Evolutionary conservation across 2,113 vertebrate species (phyloP), one percentile per base, ranked within the genome.

Genomic region (Mormyrus lacerda): DNA sequence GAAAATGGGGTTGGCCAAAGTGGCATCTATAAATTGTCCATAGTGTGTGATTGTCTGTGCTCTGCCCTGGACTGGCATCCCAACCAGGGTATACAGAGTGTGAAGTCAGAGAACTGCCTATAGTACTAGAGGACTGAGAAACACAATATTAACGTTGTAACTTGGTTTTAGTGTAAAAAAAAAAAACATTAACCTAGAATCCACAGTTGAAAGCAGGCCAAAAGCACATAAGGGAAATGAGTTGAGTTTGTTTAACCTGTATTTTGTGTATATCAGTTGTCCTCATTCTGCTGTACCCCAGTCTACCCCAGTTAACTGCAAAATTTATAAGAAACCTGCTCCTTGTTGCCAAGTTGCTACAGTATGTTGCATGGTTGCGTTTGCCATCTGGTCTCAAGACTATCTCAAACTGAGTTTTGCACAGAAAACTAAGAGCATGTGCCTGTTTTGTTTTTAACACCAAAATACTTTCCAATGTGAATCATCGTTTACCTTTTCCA

Each of bases 391-490:
- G 61, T 69, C 61, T 69, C 73, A 79, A 79, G 35, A 79, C 35
- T 15, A 79, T 31, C 35, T 79, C 31, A 85, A 24, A 85, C 45
- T 13, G 44, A 27, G 13, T 87, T 19, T 55, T 24, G 61, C 24
- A 44, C 48, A 15, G 35, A 83, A 89, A 84, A 82, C 76, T 82
- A 90, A 55, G 44, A 47, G 76, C 91, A 91, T 19, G 73, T 91
- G 89, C 73, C 85, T 87, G 91, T 42, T 90, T 89, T 90, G 89
- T 88, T 91, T 69, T 84, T 39, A 19, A 45, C 10, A 82, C 47
- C 85, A 21, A 89, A 90, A 90, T 89, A 92, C 85, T 83, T 90
- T 92, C 82, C 91, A 88, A 4, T 7, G 15, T 91, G 85, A 92
- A 91, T 91, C 87, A 91, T 55, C 4, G 83, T 90, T 92, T 90